phyloP scores from a whole-genome alignment of 2,888 invertebrate genomes.

The Agrochola litura region DNA sequence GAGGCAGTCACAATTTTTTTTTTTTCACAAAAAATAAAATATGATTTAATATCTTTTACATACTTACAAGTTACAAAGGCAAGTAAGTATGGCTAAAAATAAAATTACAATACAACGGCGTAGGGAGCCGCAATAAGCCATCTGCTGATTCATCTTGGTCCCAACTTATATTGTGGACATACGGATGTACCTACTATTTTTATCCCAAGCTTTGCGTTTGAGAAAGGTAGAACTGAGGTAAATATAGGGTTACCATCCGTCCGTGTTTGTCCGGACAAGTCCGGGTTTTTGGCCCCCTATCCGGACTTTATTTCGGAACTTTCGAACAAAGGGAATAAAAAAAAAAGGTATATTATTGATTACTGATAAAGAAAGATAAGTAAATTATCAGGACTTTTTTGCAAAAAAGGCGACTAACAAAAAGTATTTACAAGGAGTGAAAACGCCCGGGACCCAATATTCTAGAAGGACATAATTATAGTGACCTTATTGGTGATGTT shows the following conservation, averaged over 20 bases:
- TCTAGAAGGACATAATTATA: neutral
- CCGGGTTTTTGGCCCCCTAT: neutral
- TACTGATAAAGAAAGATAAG: neutral
- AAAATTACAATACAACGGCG: slow-evolving; percentile 40
- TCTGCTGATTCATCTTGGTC: slow-evolving; percentile 60
- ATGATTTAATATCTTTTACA: neutral
- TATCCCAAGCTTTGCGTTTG: slow-evolving; percentile 61
- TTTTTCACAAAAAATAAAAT: slow-evolving; percentile 3
- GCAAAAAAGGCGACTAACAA: neutral
- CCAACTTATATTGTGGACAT: slow-evolving; percentile 54
- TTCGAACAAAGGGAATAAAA: neutral
- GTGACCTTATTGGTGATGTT: neutral
- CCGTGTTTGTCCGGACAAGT: neutral
- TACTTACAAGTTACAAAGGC: neutral
- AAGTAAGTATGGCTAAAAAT: slow-evolving; percentile 37
- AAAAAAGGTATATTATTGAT: neutral
- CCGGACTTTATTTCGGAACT: neutral
- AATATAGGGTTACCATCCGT: slow-evolving; percentile 28
- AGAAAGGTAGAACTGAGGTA: slow-evolving; percentile 60
- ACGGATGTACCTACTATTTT: slow-evolving; percentile 38
- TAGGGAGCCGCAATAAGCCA: slow-evolving; percentile 49
- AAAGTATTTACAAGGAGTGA: neutral
- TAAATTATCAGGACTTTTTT: neutral
- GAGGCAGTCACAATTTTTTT: too few species aligned
- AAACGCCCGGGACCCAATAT: neutral